A percentile compares a stretch with the other conserved stretches of the same genome.
These are phyloP conservation scores for Pyralis farinalis DNA, from an alignment of 2,888 invertebrate genomes.

Conservation along the genomic window DNA sequence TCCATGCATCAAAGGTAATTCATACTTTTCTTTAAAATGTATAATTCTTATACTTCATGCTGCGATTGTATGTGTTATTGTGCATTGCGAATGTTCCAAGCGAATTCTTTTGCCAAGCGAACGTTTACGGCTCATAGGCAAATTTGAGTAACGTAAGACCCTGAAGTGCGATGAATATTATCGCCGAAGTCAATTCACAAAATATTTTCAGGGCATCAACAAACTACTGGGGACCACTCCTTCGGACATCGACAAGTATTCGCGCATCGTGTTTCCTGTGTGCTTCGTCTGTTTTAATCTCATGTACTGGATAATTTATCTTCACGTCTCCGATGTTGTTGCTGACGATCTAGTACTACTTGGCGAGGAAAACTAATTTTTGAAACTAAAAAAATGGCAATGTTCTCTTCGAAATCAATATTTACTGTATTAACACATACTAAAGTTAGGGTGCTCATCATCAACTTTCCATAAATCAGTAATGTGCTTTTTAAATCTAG, in stretches of 20 bases:
- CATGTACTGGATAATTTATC: conserved; percentile 98
- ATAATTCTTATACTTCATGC: not conserved
- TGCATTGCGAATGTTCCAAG: conserved; percentile 10
- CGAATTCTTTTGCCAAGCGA: conserved; percentile 20
- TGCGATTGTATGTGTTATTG: conserved; percentile 8
- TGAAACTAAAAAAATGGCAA: not conserved
- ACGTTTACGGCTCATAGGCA: not conserved
- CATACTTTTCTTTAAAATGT: conserved; percentile 1
- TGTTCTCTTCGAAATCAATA: conserved; percentile 5
- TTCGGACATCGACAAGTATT: conserved; percentile 99
- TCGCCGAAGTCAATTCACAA: conserved; percentile 32
- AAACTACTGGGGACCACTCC: conserved; percentile 95
- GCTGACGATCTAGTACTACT: conserved; percentile 94
- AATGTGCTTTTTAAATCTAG: conserved; percentile 27
- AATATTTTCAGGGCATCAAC: conserved; percentile 87
- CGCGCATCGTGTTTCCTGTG: conserved; percentile 98
- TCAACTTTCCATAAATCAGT: conserved; percentile 25
- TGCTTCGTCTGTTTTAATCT: conserved; percentile 99
- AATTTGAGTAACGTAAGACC: not conserved
- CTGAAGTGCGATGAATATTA: conserved; percentile 18
- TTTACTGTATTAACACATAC: conserved; percentile 18
- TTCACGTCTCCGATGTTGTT: conserved; percentile 97
- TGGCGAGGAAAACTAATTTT: conserved; percentile 69
- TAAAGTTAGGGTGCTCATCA: conserved; percentile 27
- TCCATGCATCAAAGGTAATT: conserved; percentile 49